Conservation (phyloP, 2,797 vertebrate genomes). For the Silurus lanzhouensis region DNA sequence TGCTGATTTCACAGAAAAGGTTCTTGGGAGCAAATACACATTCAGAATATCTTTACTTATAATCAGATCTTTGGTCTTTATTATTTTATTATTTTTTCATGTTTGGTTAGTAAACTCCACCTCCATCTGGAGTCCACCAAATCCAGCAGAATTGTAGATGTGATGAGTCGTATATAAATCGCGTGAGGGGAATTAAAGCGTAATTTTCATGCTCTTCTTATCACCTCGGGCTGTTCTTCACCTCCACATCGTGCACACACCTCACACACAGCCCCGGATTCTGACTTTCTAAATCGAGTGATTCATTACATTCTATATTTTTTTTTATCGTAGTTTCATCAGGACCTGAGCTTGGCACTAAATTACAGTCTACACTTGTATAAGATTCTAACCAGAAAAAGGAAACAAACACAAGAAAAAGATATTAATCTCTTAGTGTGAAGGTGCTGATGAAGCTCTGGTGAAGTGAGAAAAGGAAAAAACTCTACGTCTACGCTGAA, state of each 20-base stretch:
- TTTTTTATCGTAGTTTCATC: background rate
- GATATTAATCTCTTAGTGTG: background rate
- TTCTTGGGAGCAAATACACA: background rate
- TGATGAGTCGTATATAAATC: no score
- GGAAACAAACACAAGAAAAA: background rate
- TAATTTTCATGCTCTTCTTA: no score
- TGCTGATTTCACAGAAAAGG: background rate
- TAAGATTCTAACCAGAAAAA: no score
- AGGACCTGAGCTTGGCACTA: no score
- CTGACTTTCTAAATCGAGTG: no score
- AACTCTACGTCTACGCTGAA: background rate
- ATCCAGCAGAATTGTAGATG: no score
- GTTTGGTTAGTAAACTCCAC: no score
- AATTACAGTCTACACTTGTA: background rate
- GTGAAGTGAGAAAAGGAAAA: background rate
- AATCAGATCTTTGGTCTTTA: background rate
- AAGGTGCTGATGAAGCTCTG: background rate
- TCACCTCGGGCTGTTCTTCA: no score
- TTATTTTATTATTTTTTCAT: background rate
- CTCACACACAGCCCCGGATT: no score
- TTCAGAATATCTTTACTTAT: background rate
- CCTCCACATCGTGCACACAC: no score
- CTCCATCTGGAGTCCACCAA: no score
- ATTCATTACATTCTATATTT: background rate
- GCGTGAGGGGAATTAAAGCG: no score